Evolutionary conservation across 1,140 invertebrate species (phyloP), one percentile per base, ranked within the genome.

Genomic region (Drosophila arizonae): DNA sequence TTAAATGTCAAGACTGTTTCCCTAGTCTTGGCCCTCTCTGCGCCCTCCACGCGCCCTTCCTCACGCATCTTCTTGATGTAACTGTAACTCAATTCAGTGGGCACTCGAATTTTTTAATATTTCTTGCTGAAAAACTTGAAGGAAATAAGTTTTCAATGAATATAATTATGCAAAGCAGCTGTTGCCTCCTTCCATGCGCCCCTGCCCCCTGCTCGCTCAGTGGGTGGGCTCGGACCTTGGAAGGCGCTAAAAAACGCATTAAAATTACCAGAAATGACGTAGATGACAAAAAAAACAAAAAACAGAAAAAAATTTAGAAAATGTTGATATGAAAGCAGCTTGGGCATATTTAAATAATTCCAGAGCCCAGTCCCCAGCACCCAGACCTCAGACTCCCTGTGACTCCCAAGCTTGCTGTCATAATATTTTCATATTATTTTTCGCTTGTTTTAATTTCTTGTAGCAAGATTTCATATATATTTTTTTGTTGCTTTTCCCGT

Each of bases 71-170:
- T 52, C 43, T 28, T 45, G 21, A 17, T 55, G 69, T 71, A 72
- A 70, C 71, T 87, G 82, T 86, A 87, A 86, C 82, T 86, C 79
- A 81, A 86, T 87, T 86, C 75, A 57, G 41, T 43, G 41, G 21
- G 66, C 55, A 56, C 77, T 81, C 63, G 43, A 56, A 70, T 70
- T 68, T 78, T 70, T 68, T 82, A 79, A 86, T 86, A 86, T 86
- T 81, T 67, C 57, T 73, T 58, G 52, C 74, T 77, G 73, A 70
- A 87, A 39, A 86, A 82, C 76, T 87, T 84, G 84, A 88, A 82
- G 76, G 69, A 88, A 87, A 86, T 86, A 86, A 86, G 82, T 86
- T 86, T 86, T 86, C 82, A 87, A 87, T 87, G 84, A 88, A 88
- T 88, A 88, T 88, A 88, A 88, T 88, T 88, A 88, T 88, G 85